Conservation (phyloP, 1,140 invertebrate genomes). For the Catajapyx aquilonaris region DNA sequence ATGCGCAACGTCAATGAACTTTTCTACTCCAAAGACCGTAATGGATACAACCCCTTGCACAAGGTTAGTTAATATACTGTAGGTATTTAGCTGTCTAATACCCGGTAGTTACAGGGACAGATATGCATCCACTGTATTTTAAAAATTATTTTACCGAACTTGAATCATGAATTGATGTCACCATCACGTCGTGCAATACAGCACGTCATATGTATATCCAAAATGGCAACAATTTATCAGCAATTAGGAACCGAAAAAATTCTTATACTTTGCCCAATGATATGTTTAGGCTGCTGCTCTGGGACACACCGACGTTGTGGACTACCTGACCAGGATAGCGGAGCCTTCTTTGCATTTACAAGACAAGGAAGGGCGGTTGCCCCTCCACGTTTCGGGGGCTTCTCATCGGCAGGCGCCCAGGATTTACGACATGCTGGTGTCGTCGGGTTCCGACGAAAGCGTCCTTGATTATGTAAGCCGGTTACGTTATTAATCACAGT, state of each 20-base stretch:
- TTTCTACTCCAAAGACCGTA: conserved; percentile 51
- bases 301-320: conserved; percentile 42
- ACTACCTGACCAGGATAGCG: conserved; percentile 46
- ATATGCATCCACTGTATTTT: neutral
- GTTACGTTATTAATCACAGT: too few relatives aligned
- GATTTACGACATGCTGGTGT: conserved; percentile 45
- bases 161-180: neutral
- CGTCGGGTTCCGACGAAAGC: conserved; percentile 52
- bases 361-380: conserved; percentile 66
- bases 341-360: conserved; percentile 39
- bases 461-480: conserved; percentile 64
- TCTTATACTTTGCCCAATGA: neutral
- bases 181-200: neutral
- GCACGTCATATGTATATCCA: neutral
- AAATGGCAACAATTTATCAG: neutral
- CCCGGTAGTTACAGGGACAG: neutral
- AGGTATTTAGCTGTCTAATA: neutral
- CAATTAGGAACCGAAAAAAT: neutral
- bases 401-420: conserved; percentile 43
- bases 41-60: conserved; percentile 59
- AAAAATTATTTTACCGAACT: neutral
- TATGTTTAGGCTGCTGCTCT: conserved; percentile 50
- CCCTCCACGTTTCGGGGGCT: conserved; percentile 73
- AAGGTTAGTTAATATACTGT: conserved; percentile 31
- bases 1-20: conserved; percentile 41